Base-by-base conservation (phyloP, 2,888 invertebrate genomes). In the Philereme transversata region DNA sequence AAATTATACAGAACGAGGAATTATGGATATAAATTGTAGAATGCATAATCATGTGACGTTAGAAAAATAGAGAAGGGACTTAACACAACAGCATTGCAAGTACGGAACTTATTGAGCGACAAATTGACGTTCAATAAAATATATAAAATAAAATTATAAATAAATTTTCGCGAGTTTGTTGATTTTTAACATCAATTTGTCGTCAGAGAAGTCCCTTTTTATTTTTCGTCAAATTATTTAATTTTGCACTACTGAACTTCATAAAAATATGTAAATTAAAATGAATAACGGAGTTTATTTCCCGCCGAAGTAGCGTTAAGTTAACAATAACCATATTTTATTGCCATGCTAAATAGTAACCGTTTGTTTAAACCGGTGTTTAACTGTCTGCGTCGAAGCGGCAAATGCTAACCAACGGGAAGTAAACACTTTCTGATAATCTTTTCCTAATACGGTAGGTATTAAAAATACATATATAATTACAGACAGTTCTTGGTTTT, bases 341-440 rank as follows among this genome's bases (percentile, higher is more conserved):
- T 69, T 65, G 57, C 60, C 67, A 68, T 68, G 65, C 64, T 70
- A 69, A 68, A 74, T 75, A 74, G 71, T 75, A 78, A 80, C 82
- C 74, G 80, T 73, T 78, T 71, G 70, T 70, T 75, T 76, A 71
- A 82, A 86, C 82, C 82, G 83, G 79, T 80, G 74, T 75, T 81
- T 82, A 85, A 85, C 86, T 81, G 86, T 83, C 73, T 79, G 81
- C 84, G 82, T 77, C 64, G 67, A 77, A 84, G 79, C 86, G 81
- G 76, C 79, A 82, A 78, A 73, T 65, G 65, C 68, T 83, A 84
- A 86, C 83, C 82, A 84, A 60, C 73, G 60, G 65, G 62, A 66
- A 22, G 22, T 22, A 22, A 64, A 69, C 76, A 74, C 75, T 78
- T 75, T 75, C 76, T 76, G 74, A 73, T 77, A 73, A 77, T 73